Conservation (phyloP, 2,113 vertebrate genomes). For the Raja brachyura region DNA sequence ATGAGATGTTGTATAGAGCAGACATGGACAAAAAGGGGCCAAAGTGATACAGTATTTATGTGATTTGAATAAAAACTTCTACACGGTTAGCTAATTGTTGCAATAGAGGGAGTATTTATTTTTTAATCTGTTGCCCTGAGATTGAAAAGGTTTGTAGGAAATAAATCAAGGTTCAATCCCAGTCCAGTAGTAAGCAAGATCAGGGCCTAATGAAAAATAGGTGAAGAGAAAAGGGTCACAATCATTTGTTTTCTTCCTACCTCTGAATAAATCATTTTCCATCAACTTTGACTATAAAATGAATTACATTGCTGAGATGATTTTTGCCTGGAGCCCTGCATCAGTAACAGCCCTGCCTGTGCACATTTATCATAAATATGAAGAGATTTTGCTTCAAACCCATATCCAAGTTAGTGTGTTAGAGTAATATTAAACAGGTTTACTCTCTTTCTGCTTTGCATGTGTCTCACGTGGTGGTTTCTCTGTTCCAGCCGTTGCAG, state of each 20-base stretch:
- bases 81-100: not conserved
- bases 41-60: too few species aligned
- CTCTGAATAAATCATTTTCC: not conserved
- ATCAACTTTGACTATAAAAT: not conserved
- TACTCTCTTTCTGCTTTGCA: not conserved
- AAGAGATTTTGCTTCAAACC: too few species aligned
- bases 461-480: not conserved
- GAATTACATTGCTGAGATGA: not conserved
- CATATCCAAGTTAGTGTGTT: too few species aligned
- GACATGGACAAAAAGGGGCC: too few species aligned
- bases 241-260: not conserved
- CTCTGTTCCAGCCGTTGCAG: not conserved
- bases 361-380: not conserved
- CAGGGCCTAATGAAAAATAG: not conserved
- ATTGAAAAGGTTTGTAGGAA: not conserved
- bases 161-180: not conserved
- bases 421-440: too few species aligned
- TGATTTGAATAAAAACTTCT: not conserved
- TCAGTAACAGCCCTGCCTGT: not conserved
- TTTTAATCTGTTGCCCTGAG: not conserved
- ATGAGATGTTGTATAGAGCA: too few species aligned
- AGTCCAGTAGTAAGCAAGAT: not conserved
- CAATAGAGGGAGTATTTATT: not conserved
- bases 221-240: not conserved
- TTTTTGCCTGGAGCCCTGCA: not conserved